Base-by-base conservation (phyloP, 2,797 vertebrate species). In the Carcharodon carcharias region DNA sequence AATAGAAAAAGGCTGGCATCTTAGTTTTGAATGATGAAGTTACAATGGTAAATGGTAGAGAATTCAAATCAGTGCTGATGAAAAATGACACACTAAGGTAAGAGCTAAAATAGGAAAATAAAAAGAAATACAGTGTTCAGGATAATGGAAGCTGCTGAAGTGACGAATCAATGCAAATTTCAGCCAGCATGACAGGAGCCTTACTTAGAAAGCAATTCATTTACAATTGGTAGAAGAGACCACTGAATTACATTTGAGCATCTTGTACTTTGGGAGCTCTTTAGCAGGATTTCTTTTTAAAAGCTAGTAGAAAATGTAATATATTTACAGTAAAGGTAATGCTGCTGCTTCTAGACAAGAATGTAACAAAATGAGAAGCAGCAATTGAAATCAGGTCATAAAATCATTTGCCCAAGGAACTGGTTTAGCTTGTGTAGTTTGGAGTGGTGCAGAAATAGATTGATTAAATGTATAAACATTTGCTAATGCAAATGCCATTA, bases 11-110 rank as follows among this genome's bases (percentile, higher is more conserved):
- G 7, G 11, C n/a, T 67, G 16, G 40, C 21, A 50, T 40, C 23
- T 45, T 95, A 69, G 21, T 18, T 95, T 95, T 95, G n/a, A 95
- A 45, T 95, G 63, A 67, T 95, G 65, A 45, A 69, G n/a, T 54
- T 28, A 50, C 6, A 23, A n/a, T 2, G 16, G 11, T 45, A 23
- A 65, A 65, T 45, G 23, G 40, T n/a, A 18, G 67, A 93, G 35
- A 67, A n/a, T 61, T 91, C 18, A 31, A 93, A 8, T 63, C 31
- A 40, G 35, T 4, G 3, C n/a, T 63, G 31, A 5, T 61, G 61
- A n/a, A 92, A 61, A 92, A 92, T n/a, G 58, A 35, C 12, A 5
- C 31, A 35, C 0, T 7, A 63, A 1, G 21, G 28, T n/a, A 92
- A 63, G 35, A 92, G 31, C 56, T 91, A 35, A 91, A 89, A 28